Evolutionary conservation across 2,797 vertebrate species (phyloP).

Genomic region (Percopsis omiscomaycus): DNA sequence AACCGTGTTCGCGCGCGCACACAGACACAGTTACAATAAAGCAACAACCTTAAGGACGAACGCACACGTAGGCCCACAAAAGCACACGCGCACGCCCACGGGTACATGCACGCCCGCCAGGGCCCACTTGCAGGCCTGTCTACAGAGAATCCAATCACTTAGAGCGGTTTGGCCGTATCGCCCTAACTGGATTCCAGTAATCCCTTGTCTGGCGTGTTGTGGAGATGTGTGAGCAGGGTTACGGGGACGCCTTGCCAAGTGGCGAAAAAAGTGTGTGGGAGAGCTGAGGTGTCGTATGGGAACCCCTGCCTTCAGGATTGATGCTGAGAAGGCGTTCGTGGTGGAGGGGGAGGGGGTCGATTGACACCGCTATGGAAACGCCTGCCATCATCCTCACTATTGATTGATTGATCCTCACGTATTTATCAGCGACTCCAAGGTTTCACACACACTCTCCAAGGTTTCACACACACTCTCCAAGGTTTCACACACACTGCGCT

Average conservation of each 20-base stretch:
- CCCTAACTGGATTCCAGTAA: slow-evolving; percentile 79
- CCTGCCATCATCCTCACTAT: slow-evolving; percentile 3
- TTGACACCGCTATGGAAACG: no score
- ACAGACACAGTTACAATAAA: slow-evolving; percentile 3
- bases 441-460: slow-evolving; percentile 19
- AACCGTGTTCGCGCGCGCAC: slow-evolving; percentile 11
- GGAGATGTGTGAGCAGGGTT: slow-evolving; percentile 72
- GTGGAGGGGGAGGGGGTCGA: no score
- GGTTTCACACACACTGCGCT: slow-evolving; percentile 14
- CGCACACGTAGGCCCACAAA: slow-evolving; percentile 25
- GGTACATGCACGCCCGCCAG: slow-evolving; percentile 16
- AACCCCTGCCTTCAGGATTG: slow-evolving; percentile 59
- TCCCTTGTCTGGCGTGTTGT: slow-evolving; percentile 74
- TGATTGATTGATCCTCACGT: neutral
- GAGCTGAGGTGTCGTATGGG: slow-evolving; percentile 60
- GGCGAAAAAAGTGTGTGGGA: slow-evolving; percentile 59
- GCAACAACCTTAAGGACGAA: slow-evolving; percentile 7
- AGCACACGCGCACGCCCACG: slow-evolving; percentile 24
- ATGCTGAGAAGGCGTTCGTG: slow-evolving; percentile 38
- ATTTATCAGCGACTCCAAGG: slow-evolving; percentile 25
- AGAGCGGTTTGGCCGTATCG: slow-evolving; percentile 73
- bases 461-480: no score
- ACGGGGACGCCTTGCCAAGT: slow-evolving; percentile 65
- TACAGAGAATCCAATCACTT: slow-evolving; percentile 72
- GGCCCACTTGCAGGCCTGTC: slow-evolving; percentile 57